Evolutionary conservation across 2,888 invertebrate species (phyloP), one percentile per base, ranked within the genome.

Genomic region (Orchesella flavescens): DNA sequence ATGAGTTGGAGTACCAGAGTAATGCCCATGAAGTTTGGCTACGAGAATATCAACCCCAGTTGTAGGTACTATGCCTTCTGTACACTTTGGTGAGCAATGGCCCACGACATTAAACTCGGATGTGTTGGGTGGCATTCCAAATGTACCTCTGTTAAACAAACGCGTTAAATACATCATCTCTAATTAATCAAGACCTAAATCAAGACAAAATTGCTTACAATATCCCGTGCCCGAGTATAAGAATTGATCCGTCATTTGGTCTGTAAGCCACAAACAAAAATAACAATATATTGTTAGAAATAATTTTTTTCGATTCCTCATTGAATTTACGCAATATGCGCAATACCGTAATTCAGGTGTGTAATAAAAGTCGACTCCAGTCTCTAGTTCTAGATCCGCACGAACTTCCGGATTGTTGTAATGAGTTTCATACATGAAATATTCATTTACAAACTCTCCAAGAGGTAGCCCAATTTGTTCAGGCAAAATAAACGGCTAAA

Each of bases 391-490:
- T 1, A 63, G 15, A 46, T 73, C 59, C 0, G 24, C 10, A 12
- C 66, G 24, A 46, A 21, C 17, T 5, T 77, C 71, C 0, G 76
- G 76, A 34, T 77, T 76, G 49, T 83, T 68, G 17, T 83, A 83
- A 46, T 83, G 83, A 1, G 66, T 66, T 73, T 83, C 83, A 10
- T 73, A 21, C 55, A 83, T 76, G 7, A 83, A 68, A 43, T 78
- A 83, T 34, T 77, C 77, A 13, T 76, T 72, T 10, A n/a, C 19
- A 0, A 61, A 68, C 57, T 73, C 83, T 21, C 77, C 77, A 13
- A 83, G 7, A 4, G 77, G 34, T 5, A 77, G 55, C 0, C 83
- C 83, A 57, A 83, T 59, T n/a, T 83, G 55, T 9, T 77, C 49
- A 15, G 83, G 77, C n/a, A 83, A 63, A 9, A 17, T 12, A 15